phyloP scores from a whole-genome alignment of 2,113 vertebrate genomes.

The Spermophilus dauricus region DNA sequence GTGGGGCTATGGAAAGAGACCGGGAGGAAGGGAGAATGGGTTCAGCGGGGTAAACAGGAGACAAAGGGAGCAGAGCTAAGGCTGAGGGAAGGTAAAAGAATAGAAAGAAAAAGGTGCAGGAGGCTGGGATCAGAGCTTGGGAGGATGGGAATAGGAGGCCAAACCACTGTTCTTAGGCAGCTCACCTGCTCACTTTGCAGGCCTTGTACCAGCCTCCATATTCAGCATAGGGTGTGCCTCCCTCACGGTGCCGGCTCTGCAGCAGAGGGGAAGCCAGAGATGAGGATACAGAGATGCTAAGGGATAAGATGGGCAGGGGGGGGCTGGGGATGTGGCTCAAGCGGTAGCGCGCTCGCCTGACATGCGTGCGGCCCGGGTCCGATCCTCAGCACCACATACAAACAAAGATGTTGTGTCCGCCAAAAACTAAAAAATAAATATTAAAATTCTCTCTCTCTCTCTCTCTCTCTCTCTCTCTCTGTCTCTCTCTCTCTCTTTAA shows the following conservation, averaged over 20 bases:
- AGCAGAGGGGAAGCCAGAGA: constrained; percentile 61
- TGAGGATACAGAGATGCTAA: neutral
- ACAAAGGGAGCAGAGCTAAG: neutral
- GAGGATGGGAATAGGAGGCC: neutral
- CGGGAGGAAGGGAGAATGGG: neutral
- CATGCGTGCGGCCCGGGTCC: too few relatives aligned
- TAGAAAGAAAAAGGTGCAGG: neutral
- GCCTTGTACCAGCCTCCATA: constrained; percentile 99
- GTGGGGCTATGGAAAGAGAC: constrained; percentile 68
- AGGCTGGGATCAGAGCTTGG: neutral
- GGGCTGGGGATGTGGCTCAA: too few relatives aligned
- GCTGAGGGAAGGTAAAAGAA: neutral
- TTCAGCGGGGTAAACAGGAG: constrained; percentile 81
- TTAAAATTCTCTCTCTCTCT: too few relatives aligned
- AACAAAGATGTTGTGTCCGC: too few relatives aligned
- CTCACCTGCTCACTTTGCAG: constrained; percentile 99
- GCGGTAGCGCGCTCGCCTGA: too few relatives aligned
- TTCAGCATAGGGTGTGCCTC: constrained; percentile 94
- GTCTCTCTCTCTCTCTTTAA: too few relatives aligned
- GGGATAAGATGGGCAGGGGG: neutral
- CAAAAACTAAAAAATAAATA: too few relatives aligned
- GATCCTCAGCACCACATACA: too few relatives aligned
- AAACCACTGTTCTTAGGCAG: neutral
- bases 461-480: too few relatives aligned
- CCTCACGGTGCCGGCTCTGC: constrained; percentile 94